Base-by-base conservation (phyloP, 1,140 invertebrate genomes). In the Paraescarpia echinospica region DNA sequence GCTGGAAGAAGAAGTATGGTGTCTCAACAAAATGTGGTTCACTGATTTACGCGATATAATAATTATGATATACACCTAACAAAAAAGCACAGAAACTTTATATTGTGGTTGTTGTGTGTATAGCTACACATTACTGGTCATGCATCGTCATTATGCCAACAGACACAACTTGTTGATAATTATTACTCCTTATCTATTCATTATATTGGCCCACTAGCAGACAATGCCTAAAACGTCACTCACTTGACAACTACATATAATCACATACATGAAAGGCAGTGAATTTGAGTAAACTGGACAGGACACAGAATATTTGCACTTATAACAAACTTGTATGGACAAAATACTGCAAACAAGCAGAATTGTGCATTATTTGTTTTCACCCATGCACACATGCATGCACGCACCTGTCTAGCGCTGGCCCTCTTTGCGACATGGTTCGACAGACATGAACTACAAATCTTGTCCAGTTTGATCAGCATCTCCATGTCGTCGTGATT, bases 341-440 rank as follows among this genome's bases (percentile, higher is more conserved):
- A n/a, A n/a, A n/a, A n/a, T n/a, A n/a, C n/a, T n/a, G n/a, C n/a
- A n/a, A n/a, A n/a, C n/a, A n/a, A n/a, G n/a, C n/a, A n/a, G n/a
- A n/a, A n/a, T n/a, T n/a, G n/a, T n/a, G n/a, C n/a, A 22, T n/a
- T 35, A 90, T 35, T 22, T 90, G 18, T n/a, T n/a, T n/a, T 33
- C 35, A 90, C n/a, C 4, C 89, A 34, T 31, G n/a, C 18, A 34
- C n/a, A 34, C n/a, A 34, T 4, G 14, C n/a, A 34, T n/a, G 14
- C 33, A 90, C 92, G 90, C 48, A 94, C 94, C 94, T 94, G 94
- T 92, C 93, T 93, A 9, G 92, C 90, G 89, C 92, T 93, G 8
- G 94, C 93, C 89, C 93, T 92, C 33, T 93, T 93, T 33, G 93
- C 93, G 4, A 94, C 93, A 91, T 94, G 94, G 88, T 94, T 94